phyloP scores from a whole-genome alignment of 2,888 invertebrate genomes.

The Microctonus hyperodae region DNA sequence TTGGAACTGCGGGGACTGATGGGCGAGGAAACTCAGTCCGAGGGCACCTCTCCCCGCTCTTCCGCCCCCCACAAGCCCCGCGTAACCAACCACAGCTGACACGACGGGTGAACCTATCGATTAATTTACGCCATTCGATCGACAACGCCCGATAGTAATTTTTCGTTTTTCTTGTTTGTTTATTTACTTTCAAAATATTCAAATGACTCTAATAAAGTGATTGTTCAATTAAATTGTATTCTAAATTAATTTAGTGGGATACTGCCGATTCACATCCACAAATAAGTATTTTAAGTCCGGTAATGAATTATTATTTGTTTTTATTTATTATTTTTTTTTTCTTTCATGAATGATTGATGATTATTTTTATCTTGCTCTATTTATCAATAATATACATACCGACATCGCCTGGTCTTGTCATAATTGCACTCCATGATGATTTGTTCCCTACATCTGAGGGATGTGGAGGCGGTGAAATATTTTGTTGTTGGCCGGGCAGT shows the following conservation, averaged over 20 bases:
- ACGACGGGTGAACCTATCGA: constrained; percentile 53
- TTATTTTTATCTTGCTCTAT: background rate
- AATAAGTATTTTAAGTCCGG: background rate
- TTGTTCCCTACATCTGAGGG: constrained; percentile 57
- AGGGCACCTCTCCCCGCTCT: constrained; percentile 65
- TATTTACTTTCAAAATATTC: background rate
- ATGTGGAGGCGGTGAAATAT: constrained; percentile 54
- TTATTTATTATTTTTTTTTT: background rate
- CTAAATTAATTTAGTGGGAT: background rate
- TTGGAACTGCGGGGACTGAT: constrained; percentile 89
- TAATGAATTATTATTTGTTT: background rate
- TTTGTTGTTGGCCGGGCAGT: constrained; percentile 58
- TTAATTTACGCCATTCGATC: constrained; percentile 47
- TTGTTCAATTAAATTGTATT: background rate
- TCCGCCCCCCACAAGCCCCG: constrained; percentile 70
- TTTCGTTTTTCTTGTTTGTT: constrained; percentile 31
- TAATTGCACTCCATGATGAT: constrained; percentile 63
- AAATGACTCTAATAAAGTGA: background rate
- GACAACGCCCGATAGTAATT: constrained; percentile 36
- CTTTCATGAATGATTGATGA: background rate
- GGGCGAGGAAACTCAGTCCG: constrained; percentile 64
- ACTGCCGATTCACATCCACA: constrained; percentile 25
- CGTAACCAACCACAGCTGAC: constrained; percentile 64
- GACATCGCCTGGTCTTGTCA: constrained; percentile 62
- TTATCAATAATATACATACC: constrained; percentile 41